Conservation (phyloP, 2,113 vertebrate species). For the Globicephala melas region DNA sequence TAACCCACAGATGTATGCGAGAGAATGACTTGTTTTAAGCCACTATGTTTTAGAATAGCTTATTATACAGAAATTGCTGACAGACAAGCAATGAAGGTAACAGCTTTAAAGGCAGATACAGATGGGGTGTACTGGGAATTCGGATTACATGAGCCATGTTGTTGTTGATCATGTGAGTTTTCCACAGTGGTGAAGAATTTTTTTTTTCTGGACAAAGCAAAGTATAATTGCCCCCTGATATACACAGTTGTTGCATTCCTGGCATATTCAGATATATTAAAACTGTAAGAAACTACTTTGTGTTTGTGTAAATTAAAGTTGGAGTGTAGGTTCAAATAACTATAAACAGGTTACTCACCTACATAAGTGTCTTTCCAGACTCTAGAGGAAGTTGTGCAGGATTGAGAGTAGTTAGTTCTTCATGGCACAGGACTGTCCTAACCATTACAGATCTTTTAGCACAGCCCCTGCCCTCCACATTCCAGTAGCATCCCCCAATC, state of each 20-base stretch:
- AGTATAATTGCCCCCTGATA: background rate
- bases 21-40: background rate
- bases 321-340: background rate
- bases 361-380: background rate
- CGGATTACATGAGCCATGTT: background rate
- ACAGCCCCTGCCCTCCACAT: background rate
- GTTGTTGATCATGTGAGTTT: background rate
- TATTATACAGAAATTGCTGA: background rate
- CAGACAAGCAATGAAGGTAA: background rate
- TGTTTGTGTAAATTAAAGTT: background rate
- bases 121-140: background rate
- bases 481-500: background rate
- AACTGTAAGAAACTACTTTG: background rate
- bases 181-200: background rate
- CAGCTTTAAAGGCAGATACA: background rate
- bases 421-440: background rate
- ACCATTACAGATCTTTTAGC: no score
- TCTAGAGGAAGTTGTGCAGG: background rate
- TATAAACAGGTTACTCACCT: background rate
- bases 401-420: background rate
- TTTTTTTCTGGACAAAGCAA: background rate
- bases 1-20: no score
- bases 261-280: background rate
- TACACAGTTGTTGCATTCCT: background rate
- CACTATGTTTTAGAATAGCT: background rate